Base-by-base conservation (phyloP, 2,113 vertebrate species). In the Artemisiospiza belli region DNA sequence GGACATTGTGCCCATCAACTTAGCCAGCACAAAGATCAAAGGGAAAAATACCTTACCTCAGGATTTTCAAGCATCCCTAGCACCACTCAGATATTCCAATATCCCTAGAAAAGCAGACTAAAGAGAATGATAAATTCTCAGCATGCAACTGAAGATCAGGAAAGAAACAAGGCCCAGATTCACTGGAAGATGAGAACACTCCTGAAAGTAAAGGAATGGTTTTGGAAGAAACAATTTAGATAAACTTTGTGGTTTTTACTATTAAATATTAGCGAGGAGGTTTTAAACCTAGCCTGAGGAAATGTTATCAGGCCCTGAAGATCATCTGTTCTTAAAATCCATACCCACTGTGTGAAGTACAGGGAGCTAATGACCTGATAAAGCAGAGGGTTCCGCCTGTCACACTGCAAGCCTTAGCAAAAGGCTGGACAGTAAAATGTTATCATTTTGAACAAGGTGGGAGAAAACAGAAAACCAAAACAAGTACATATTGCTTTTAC, bases 301-400 rank as follows among this genome's bases (percentile, higher is more conserved):
- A 84, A 46, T 27, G 2, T 10, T 58, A 37, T 15, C 14, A 72
- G 21, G 21, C 5, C 10, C 15, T 70, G 43, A 66, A 86, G 12
- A 37, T 35, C 5, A 24, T 4, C 13, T 87, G 16, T 55, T 78
- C 47, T 58, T 23, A 70, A 57, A 62, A 64, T 12, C 33, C 11
- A 30, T 7, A 73, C 4, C 8, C 19, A 37, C 5, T 54, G 10
- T 9, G 8, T 28, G 27, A 62, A 75, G 18, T 4, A 22, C 11
- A n/a, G 43, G 46, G n/a, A 62, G 10, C 15, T 47, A 58, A 73
- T 12, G 15, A 46, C 0, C 0, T 15, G 35, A 57, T 30, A 69
- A 55, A 91, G 67, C 67, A 86, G 39, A 62, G 9, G 8, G 12
- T 66, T 55, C 31, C 46, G 73, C 6, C 10, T 54, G 15, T 10